phyloP scores from a whole-genome alignment of 2,113 vertebrate genomes.

The Ahaetulla prasina region DNA sequence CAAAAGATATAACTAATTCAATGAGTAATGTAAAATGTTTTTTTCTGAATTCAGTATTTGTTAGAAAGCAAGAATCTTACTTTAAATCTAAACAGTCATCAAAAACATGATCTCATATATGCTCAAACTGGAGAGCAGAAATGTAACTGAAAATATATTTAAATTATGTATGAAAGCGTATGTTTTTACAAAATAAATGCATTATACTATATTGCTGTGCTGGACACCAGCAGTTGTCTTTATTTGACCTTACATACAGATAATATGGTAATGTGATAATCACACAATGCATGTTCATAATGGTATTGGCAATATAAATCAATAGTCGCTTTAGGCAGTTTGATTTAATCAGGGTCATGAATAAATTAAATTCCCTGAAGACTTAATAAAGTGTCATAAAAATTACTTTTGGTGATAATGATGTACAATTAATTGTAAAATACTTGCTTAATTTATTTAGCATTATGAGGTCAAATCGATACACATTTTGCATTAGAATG shows the following conservation, averaged over 20 bases:
- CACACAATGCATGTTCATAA: constrained; percentile 73
- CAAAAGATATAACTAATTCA: not conserved
- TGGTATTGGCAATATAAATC: constrained; percentile 82
- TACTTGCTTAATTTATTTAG: constrained; percentile 77
- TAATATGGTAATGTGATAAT: constrained; percentile 60
- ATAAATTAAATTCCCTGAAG: constrained; percentile 82
- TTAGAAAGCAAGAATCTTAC: not conserved
- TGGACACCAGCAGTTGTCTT: constrained; percentile 36
- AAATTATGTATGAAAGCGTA: not conserved
- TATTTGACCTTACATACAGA: constrained; percentile 47
- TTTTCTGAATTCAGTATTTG: constrained; percentile 22
- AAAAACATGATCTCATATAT: not conserved
- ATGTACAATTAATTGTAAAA: constrained; percentile 84
- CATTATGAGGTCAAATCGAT: constrained; percentile 81
- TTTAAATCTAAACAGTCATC: not conserved
- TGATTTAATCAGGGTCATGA: constrained; percentile 83
- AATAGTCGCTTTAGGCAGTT: constrained; percentile 78
- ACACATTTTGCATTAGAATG: constrained; percentile 70
- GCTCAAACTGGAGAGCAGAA: not conserved
- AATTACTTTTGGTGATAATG: constrained; percentile 85
- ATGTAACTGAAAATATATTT: not conserved
- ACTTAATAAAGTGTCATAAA: constrained; percentile 86
- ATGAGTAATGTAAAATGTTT: not conserved
- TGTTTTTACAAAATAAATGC: constrained; percentile 5
- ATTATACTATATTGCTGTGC: constrained; percentile 17